A percentile compares a stretch with the other conserved stretches of the same genome.
Evolutionary conservation across 2,888 invertebrate species (phyloP).

Genomic region (Polyommatus iphigenia): DNA sequence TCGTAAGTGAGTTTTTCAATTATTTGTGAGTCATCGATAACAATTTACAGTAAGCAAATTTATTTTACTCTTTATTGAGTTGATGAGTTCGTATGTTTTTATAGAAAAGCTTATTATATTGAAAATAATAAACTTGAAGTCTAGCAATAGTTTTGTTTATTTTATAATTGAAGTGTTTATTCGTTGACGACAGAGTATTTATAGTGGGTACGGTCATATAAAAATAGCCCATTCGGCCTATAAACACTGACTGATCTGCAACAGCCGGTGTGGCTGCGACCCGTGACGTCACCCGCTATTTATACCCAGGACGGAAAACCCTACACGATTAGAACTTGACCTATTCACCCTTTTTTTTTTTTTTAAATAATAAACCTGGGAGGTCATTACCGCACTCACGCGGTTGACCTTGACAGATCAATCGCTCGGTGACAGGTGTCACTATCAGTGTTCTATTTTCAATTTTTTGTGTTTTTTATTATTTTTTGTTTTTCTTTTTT

Average conservation of each 20-base stretch:
- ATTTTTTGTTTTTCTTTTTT: conserved; percentile 55
- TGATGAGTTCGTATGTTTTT: too few relatives aligned
- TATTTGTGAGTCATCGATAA: neutral
- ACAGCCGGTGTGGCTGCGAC: conserved; percentile 63
- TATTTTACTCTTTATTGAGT: neutral
- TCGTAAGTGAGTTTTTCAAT: neutral
- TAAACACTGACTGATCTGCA: conserved; percentile 65
- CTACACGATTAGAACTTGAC: conserved; percentile 69
- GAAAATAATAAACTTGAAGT: neutral
- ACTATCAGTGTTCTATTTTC: conserved; percentile 41
- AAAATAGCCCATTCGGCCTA: conserved; percentile 59
- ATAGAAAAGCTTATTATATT: neutral
- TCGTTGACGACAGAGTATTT: conserved; percentile 36
- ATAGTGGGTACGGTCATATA: conserved; percentile 43
- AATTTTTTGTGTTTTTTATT: conserved; percentile 47
- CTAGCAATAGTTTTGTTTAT: neutral
- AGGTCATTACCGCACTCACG: conserved; percentile 70
- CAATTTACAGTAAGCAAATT: neutral
- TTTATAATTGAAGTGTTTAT: neutral
- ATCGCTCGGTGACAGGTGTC: conserved; percentile 44
- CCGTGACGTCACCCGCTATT: conserved; percentile 63
- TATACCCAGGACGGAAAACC: conserved; percentile 61
- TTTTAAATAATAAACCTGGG: conserved; percentile 58
- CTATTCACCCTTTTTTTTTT: conserved; percentile 55
- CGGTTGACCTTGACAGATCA: conserved; percentile 59